Conservation (phyloP, 1,140 invertebrate genomes). For the Cheumatopsyche charites region DNA sequence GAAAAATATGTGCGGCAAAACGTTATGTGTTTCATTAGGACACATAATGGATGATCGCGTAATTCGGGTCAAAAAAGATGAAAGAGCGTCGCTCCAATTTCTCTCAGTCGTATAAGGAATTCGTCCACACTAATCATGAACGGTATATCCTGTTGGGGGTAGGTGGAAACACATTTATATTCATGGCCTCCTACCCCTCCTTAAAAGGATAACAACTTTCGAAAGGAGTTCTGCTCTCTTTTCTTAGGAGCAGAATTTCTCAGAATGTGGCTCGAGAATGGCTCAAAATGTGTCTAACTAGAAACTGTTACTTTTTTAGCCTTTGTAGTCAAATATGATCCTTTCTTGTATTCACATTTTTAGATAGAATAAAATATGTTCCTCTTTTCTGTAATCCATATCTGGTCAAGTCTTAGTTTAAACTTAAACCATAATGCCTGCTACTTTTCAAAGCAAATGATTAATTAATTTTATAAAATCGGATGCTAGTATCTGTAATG, state of each 20-base stretch:
- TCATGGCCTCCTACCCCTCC: constrained; percentile 10
- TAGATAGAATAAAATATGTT: too few species aligned
- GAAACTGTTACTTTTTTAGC: too few species aligned
- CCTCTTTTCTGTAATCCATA: too few species aligned
- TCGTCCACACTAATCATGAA: constrained; percentile 20
- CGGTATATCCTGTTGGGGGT: background rate
- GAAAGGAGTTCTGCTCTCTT: background rate
- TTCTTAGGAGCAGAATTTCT: too few species aligned
- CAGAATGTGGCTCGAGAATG: background rate
- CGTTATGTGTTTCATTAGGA: constrained; percentile 21
- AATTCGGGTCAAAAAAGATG: constrained; percentile 28
- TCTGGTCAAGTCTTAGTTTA: too few species aligned
- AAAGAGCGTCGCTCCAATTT: constrained; percentile 18
- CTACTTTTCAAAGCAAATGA: too few species aligned
- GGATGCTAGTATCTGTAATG: too few species aligned
- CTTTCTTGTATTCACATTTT: too few species aligned
- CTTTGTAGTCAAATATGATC: too few species aligned
- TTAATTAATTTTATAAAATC: too few species aligned
- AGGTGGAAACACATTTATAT: background rate
- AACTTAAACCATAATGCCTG: too few species aligned
- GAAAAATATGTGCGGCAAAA: background rate
- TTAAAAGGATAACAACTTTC: constrained; percentile 25
- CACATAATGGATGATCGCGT: constrained; percentile 25
- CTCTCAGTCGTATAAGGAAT: constrained; percentile 23
- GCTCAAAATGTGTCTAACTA: background rate